Conservation (phyloP, 2,797 vertebrate genomes). For the Mus caroli region DNA sequence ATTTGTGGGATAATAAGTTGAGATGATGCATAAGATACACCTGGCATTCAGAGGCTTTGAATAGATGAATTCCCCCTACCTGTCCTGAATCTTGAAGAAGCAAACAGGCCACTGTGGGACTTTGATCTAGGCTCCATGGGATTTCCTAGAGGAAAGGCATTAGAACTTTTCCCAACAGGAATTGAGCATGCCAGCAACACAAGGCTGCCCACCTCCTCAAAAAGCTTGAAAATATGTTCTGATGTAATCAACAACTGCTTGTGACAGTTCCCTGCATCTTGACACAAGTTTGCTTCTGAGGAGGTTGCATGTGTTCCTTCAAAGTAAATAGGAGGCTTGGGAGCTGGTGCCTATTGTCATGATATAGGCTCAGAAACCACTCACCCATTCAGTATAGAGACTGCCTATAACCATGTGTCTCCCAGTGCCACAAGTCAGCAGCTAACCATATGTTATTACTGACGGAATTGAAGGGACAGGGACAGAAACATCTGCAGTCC, state of each 20-base stretch:
- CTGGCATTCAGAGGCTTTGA: accelerated
- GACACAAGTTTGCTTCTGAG: not conserved
- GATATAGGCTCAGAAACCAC: not conserved
- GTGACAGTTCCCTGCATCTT: not conserved
- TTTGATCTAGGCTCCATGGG: not conserved
- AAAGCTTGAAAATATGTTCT: not conserved
- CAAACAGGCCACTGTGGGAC: not conserved
- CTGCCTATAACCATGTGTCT: not conserved
- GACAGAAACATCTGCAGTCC: not conserved
- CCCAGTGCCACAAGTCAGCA: accelerated
- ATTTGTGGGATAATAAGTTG: not conserved
- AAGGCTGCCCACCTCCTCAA: accelerated
- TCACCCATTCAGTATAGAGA: not conserved
- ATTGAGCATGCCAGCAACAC: accelerated
- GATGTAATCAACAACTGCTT: not conserved
- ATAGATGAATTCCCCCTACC: not conserved
- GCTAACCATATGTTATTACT: not conserved
- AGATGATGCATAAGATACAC: not conserved
- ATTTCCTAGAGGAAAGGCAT: not conserved
- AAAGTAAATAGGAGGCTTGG: not conserved
- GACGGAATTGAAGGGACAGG: not conserved
- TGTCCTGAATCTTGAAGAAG: not conserved
- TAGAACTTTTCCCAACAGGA: not conserved
- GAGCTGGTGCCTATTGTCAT: not conserved
- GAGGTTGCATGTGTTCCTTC: not conserved